Conservation (phyloP, 2,797 vertebrate genomes). For the Hippoglossus hippoglossus region DNA sequence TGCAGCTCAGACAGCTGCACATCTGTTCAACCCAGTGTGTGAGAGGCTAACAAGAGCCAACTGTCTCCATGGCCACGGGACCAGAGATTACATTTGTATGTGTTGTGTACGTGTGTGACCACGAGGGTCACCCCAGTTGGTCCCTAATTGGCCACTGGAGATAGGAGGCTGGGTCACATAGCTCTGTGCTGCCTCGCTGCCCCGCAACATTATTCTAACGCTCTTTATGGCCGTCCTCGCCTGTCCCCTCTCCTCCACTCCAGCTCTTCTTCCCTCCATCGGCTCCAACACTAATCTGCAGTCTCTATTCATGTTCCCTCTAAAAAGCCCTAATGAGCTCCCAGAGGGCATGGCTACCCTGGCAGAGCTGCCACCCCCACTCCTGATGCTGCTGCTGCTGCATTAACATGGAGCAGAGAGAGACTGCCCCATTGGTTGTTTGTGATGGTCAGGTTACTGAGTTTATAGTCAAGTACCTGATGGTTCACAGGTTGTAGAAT, state of each 20-base stretch:
- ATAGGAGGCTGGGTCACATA: slow-evolving; percentile 37
- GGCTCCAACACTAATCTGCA: slow-evolving; percentile 57
- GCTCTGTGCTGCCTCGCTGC: slow-evolving; percentile 41
- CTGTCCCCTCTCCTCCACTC: slow-evolving; percentile 43
- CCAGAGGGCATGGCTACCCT: slow-evolving; percentile 60
- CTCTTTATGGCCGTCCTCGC: slow-evolving; percentile 44
- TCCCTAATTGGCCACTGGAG: slow-evolving; percentile 74
- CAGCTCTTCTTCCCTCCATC: slow-evolving; percentile 41
- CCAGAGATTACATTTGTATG: slow-evolving; percentile 54
- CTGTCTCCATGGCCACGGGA: slow-evolving; percentile 54
- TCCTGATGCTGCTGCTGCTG: neutral
- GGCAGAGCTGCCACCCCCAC: slow-evolving; percentile 41
- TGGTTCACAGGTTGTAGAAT: neutral
- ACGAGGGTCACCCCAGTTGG: slow-evolving; percentile 40
- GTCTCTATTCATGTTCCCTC: slow-evolving; percentile 59
- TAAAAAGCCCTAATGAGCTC: slow-evolving; percentile 75
- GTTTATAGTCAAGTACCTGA: neutral
- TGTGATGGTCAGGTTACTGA: neutral
- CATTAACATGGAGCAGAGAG: slow-evolving; percentile 18
- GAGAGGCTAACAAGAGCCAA: slow-evolving; percentile 58
- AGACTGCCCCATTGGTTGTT: slow-evolving; percentile 1
- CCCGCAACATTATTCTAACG: slow-evolving; percentile 35
- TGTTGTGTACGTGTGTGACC: slow-evolving; percentile 22
- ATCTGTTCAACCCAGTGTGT: slow-evolving; percentile 56
- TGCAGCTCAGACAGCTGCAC: slow-evolving; percentile 38